Percentiles rank a stretch among this genome's conserved stretches.
phyloP scores from a whole-genome alignment of 2,113 vertebrate species.

The Callionymus lyra region DNA sequence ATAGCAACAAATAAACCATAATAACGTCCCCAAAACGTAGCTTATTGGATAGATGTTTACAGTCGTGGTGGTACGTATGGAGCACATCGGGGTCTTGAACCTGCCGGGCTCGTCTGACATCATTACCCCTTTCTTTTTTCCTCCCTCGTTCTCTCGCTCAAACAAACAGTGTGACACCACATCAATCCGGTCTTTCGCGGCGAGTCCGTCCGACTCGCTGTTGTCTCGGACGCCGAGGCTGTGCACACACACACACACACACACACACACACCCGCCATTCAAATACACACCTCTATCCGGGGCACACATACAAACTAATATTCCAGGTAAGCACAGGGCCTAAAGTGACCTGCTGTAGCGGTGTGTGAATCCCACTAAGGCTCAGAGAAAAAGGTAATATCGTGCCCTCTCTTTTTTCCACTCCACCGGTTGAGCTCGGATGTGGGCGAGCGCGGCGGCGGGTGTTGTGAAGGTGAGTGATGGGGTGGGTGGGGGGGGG shows the following conservation, averaged over 20 bases:
- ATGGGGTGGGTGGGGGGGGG: slow-evolving; percentile 3
- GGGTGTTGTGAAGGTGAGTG: slow-evolving; percentile 33
- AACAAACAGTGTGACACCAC: slow-evolving; percentile 30
- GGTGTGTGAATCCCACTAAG: slow-evolving; percentile 53
- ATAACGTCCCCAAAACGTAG: too few relatives aligned
- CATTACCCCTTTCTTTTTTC: neutral
- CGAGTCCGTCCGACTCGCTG: slow-evolving; percentile 25
- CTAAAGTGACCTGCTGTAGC: slow-evolving; percentile 61
- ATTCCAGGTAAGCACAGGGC: slow-evolving; percentile 62
- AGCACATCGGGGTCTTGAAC: slow-evolving; percentile 8
- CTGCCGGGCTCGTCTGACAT: slow-evolving; percentile 3
- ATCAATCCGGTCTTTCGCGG: slow-evolving; percentile 16
- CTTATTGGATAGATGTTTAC: too few relatives aligned
- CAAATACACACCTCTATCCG: slow-evolving; percentile 59
- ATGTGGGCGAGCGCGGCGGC: slow-evolving; percentile 46
- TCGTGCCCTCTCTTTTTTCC: slow-evolving; percentile 42
- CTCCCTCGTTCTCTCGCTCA: neutral
- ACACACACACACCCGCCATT: slow-evolving; percentile 34
- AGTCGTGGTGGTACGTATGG: neutral
- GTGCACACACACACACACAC: slow-evolving; percentile 31
- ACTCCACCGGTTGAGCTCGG: slow-evolving; percentile 39
- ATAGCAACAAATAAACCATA: too few relatives aligned
- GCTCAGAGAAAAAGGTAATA: slow-evolving; percentile 63
- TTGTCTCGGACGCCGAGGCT: slow-evolving; percentile 34
- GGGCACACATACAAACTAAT: slow-evolving; percentile 65